These are phyloP conservation scores for Malurus leucopterus DNA, from an alignment of 2,797 vertebrate species.

Conservation along the genomic window DNA sequence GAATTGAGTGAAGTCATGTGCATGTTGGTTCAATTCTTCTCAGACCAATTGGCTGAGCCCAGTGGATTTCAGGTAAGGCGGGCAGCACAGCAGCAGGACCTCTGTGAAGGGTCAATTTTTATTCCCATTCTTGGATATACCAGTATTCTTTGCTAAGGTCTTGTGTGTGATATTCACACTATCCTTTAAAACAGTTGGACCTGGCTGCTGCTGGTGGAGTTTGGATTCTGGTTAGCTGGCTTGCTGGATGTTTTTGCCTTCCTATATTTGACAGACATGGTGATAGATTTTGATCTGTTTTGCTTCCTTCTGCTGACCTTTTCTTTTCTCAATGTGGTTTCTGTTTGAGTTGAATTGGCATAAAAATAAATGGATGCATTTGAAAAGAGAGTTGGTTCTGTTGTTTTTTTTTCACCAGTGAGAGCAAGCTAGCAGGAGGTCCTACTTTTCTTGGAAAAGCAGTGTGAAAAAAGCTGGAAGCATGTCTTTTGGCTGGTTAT, in stretches of 20 bases:
- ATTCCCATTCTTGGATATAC: background rate
- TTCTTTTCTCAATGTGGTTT: background rate
- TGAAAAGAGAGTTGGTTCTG: background rate
- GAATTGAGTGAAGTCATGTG: background rate
- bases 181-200: background rate
- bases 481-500: slow-evolving; percentile 19
- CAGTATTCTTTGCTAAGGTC: background rate
- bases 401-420: background rate
- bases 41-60: background rate
- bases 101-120: background rate
- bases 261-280: background rate
- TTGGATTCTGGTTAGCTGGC: background rate
- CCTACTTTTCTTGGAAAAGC: slow-evolving; percentile 17
- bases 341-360: background rate
- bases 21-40: background rate
- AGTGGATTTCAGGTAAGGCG: background rate
- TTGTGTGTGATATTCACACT: background rate
- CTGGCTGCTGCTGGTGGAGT: background rate
- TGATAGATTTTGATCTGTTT: slow-evolving; percentile 11
- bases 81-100: background rate
- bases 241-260: background rate
- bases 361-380: background rate
- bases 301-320: slow-evolving; percentile 17
- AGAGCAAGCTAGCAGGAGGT: background rate
- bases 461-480: background rate